Evolutionary conservation across 2,797 vertebrate species (phyloP), one percentile per base, ranked within the genome.

Genomic region (Sylvilagus floridanus): DNA sequence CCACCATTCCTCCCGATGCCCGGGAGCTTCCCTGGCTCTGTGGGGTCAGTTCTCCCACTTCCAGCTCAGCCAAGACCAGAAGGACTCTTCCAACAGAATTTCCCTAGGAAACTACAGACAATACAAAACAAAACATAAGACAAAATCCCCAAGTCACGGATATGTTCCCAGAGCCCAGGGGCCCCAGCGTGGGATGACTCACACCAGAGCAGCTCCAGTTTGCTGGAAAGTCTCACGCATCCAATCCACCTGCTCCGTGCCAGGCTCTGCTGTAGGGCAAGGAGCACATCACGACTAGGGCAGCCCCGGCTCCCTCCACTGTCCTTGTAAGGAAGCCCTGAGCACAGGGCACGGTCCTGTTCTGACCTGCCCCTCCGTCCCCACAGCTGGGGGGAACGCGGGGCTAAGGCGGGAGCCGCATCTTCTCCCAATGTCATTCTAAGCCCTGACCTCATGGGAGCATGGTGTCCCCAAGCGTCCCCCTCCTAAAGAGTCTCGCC

Each of bases 41-140:
- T 11, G 35, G 24, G 62, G 54, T 75, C 66, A 17, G 50, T 63
- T 57, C 42, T 82, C 42, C 37, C 1, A 0, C 14, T 50, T 87
- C 42, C 12, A 52, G 37, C 60, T 84, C 60, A 78, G 69, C 66
- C 91, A 66, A 76, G 72, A 26, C 63, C 63, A 65, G 62, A 93
- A n/a, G 16, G 57, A 93, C 81, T 83, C 84, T 91, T 88, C 87
- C 79, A 84, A 88, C 69, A 94, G 89, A 93, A 69, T 94, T 92
- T 93, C 86, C 86, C 94, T 57, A 91, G 81, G 93, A 96, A 95
- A 78, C 87, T 76, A 54, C 69, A 94, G 86, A 42, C 37, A 92
- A 94, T 86, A 30, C 73, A 91, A 93, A 94, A 87, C 90, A 92
- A 73, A 84, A 68, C 62, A 83, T 60, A 95, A 92, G 90, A 91